These are phyloP conservation scores for Lamproptera curius DNA, from an alignment of 2,888 invertebrate species.

Conservation along the genomic window DNA sequence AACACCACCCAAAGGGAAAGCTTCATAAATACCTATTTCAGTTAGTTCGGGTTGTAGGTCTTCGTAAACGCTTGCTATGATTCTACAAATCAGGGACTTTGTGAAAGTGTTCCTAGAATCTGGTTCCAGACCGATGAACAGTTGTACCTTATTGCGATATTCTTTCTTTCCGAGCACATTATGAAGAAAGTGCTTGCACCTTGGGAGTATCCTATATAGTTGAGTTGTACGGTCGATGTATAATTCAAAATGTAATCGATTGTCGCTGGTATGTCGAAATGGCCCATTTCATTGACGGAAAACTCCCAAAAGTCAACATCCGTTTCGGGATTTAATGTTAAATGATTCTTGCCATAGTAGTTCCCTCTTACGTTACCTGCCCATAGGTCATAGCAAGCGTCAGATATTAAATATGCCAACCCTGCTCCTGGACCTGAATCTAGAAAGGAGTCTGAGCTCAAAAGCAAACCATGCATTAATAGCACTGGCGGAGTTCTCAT, in stretches of 20 bases:
- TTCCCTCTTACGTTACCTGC: constrained; percentile 48
- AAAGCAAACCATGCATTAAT: constrained; percentile 56
- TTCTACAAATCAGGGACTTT: constrained; percentile 1
- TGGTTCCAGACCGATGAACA: constrained; percentile 6
- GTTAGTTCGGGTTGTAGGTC: background rate
- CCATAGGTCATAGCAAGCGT: constrained; percentile 43
- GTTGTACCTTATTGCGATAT: constrained; percentile 52
- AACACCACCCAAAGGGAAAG: constrained; percentile 1
- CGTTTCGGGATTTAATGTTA: constrained; percentile 48
- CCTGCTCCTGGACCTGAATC: constrained; percentile 49
- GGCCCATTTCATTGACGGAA: constrained; percentile 82
- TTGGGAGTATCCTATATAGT: constrained; percentile 84
- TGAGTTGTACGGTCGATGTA: constrained; percentile 74
- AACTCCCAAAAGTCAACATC: constrained; percentile 73
- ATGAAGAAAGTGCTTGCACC: constrained; percentile 80
- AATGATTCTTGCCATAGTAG: constrained; percentile 76
- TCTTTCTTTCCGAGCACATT: constrained; percentile 74
- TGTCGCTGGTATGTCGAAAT: constrained; percentile 83
- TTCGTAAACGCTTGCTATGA: background rate
- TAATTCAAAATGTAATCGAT: constrained; percentile 48
- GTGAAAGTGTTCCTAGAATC: constrained; percentile 4
- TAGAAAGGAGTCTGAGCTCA: constrained; percentile 51
- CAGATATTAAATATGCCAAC: constrained; percentile 37
- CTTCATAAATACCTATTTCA: background rate
- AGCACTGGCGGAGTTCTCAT: constrained; percentile 43